Conservation (phyloP, 2,888 invertebrate genomes). For the Sarcophaga carnaria region DNA sequence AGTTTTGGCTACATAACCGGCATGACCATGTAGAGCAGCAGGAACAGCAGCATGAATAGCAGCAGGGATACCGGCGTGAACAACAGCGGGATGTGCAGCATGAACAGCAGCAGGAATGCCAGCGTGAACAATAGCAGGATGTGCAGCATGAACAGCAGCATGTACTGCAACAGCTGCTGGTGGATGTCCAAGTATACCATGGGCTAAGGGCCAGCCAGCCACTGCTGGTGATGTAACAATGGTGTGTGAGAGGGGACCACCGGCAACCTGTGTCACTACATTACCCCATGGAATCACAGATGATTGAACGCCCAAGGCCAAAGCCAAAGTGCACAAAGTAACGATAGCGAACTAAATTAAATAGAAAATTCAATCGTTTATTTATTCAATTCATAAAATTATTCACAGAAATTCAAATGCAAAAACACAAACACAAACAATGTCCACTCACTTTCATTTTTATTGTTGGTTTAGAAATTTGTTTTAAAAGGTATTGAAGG, state of each 20-base stretch:
- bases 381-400: neutral
- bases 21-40: conserved; percentile 14
- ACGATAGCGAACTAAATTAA: conserved; percentile 75
- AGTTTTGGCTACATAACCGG: neutral
- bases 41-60: conserved; percentile 22
- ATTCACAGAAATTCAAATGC: too few relatives aligned
- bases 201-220: conserved; percentile 54
- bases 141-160: neutral
- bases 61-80: conserved; percentile 41
- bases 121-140: neutral
- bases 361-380: neutral
- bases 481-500: conserved; percentile 47
- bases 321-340: conserved; percentile 77
- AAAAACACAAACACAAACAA: too few relatives aligned
- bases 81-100: conserved; percentile 24
- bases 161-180: conserved; percentile 18
- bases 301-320: conserved; percentile 78
- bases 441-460: conserved; percentile 76
- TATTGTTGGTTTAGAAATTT: conserved; percentile 60
- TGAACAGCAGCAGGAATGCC: conserved; percentile 31
- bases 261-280: conserved; percentile 69
- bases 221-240: conserved; percentile 69
- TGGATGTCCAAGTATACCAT: conserved; percentile 27
- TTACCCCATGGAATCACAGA: conserved; percentile 76
- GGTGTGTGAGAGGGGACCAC: conserved; percentile 75